Base-by-base conservation (phyloP, 2,113 vertebrate species). In the Callopanchax toddi region DNA sequence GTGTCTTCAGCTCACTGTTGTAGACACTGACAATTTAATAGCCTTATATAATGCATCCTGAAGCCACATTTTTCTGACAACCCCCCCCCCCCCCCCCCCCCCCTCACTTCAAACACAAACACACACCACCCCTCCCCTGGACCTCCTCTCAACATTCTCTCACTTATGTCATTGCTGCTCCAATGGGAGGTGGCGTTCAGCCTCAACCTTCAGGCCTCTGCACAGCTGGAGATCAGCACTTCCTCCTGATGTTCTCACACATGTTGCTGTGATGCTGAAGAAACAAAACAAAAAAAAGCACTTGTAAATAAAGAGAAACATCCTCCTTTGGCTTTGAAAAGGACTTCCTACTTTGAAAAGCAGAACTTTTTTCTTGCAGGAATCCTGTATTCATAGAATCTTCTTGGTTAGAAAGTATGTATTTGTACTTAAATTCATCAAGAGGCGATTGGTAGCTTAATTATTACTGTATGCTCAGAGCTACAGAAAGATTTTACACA, bases 31-130 rank as follows among this genome's bases (percentile, higher is more conserved):
- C 86, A 88, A 77, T 83, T 88, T 92, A 91, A 91, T 83, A 91
- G 90, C 76, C 82, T 92, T 91, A 90, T 85, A 85, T 90, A 92
- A 92, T 81, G 80, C 71, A 56, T 87, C 89, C 86, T 78, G 70
- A 58, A 88, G 86, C 84, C 87, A 86, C 76, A 81, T 87, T 89
- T 86, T 89, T 89, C 85, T 90, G 86, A 88, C n/a, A n/a, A n/a
- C n/a, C n/a, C n/a, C n/a, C n/a, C n/a, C n/a, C n/a, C n/a, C n/a
- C n/a, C n/a, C n/a, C n/a, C n/a, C n/a, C n/a, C n/a, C n/a, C n/a
- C n/a, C n/a, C n/a, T n/a, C n/a, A n/a, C n/a, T n/a, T n/a, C n/a
- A n/a, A n/a, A n/a, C n/a, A n/a, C n/a, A n/a, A n/a, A n/a, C 86
- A 84, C 79, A 78, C 78, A 86, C 79, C 74, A 17, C 65, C 79